These are phyloP conservation scores for Bovichtus variegatus DNA, from an alignment of 2,797 vertebrate genomes.

Conservation along the genomic window DNA sequence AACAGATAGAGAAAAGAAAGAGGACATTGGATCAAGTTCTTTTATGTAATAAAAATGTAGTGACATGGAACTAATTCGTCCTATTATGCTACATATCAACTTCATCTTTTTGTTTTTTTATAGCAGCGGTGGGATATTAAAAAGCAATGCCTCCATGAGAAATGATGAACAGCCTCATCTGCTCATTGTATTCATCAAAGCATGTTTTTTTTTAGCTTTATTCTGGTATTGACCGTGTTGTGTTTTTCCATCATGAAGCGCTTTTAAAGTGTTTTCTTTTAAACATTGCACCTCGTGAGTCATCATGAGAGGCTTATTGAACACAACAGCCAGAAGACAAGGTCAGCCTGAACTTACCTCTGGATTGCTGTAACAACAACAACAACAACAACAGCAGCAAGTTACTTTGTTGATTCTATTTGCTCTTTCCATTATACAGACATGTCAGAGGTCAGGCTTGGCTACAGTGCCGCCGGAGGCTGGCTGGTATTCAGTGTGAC, in stretches of 20 bases:
- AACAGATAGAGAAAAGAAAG: not conserved
- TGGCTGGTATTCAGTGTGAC: not conserved
- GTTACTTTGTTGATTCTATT: not conserved
- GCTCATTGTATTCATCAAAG: not conserved
- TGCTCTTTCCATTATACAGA: not conserved
- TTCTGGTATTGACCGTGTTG: not conserved
- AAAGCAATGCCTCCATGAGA: not conserved
- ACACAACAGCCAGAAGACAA: constrained; percentile 6
- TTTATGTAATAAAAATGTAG: not conserved
- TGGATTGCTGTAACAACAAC: constrained; percentile 6
- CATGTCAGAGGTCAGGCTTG: constrained; percentile 12
- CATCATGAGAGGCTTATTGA: constrained; percentile 11
- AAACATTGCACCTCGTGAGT: constrained; percentile 14
- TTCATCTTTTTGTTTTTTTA: not conserved
- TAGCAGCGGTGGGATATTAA: not conserved
- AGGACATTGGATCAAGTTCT: not conserved
- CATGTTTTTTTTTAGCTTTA: not conserved
- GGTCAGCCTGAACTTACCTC: constrained; percentile 23
- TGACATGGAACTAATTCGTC: not conserved
- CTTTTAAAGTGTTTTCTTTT: not conserved
- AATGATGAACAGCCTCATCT: not conserved
- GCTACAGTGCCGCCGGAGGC: not conserved
- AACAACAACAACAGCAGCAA: not conserved
- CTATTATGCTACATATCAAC: not conserved
- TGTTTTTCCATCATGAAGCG: not conserved